Evolutionary conservation across 2,888 invertebrate genomes (phyloP).

Genomic region (Patella pellucida): DNA sequence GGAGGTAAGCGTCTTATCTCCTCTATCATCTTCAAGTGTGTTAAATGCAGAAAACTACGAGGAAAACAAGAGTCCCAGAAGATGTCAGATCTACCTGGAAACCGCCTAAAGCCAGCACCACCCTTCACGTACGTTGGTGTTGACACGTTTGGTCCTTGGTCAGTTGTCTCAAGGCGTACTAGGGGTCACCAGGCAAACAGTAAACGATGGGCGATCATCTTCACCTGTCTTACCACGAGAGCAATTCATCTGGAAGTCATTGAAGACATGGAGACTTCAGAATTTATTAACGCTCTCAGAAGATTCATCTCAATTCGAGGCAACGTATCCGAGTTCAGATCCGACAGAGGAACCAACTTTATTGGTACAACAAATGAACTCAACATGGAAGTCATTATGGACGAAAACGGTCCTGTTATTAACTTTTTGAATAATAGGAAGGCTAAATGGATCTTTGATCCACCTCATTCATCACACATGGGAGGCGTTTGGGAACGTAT

Average conservation of each 20-base stretch:
- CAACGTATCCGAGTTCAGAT: constrained; percentile 17
- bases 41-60: constrained; percentile 33
- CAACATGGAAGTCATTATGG: constrained; percentile 15
- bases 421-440: constrained; percentile 19
- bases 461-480: constrained; percentile 17
- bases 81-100: constrained; percentile 33
- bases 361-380: constrained; percentile 25
- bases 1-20: constrained; percentile 28
- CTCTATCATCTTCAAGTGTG: constrained; percentile 28
- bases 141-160: constrained; percentile 21
- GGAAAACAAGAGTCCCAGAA: constrained; percentile 17
- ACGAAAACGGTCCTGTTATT: constrained; percentile 23
- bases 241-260: constrained; percentile 31
- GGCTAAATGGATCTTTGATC: constrained; percentile 29
- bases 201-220: constrained; percentile 22
- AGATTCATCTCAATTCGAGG: constrained; percentile 26
- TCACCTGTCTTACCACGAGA: constrained; percentile 26
- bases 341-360: constrained; percentile 28
- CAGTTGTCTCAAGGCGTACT: constrained; percentile 13
- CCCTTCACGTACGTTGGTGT: constrained; percentile 39
- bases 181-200: constrained; percentile 13
- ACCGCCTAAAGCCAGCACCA: constrained; percentile 26
- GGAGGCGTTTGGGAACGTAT: constrained; percentile 13
- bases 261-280: constrained; percentile 25
- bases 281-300: constrained; percentile 32